Base-by-base conservation (phyloP, 2,113 vertebrate species). In the Melanotaenia duboulayi region DNA sequence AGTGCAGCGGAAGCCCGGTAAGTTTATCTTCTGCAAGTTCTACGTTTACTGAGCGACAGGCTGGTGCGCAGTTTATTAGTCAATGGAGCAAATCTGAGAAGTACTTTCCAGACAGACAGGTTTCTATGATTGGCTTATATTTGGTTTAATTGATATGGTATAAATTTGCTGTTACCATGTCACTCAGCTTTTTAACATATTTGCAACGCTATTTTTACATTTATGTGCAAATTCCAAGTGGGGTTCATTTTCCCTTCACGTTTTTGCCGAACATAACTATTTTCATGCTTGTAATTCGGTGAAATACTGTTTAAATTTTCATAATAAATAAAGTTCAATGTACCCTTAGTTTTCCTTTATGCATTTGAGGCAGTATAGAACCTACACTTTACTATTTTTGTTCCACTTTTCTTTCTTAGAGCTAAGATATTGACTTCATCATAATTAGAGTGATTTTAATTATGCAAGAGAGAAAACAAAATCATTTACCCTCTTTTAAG, bases 1-100 rank as follows among this genome's bases (percentile, higher is more conserved):
- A 42, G 65, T 56, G 71, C 72, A 74, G 35, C 75, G n/a, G 24
- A 73, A 85, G 71, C 71, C 64, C 14, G 80, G 90, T 91, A 80
- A 89, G 90, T 91, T 80, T 0, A 60, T 74, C 78, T 64, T 32
- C 48, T 56, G 56, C 42, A 58, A 57, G 54, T 71, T 59, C 10
- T 56, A 39, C 60, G 39, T 75, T 32, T 49, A 49, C 32, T 64
- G 11, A 51, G 8, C 40, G 49, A 54, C 57, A 32, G 54, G 22
- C 61, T 69, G 68, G 5, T 77, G 32, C 49, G 23, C 67, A 78
- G 68, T 71, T 83, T 83, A 17, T 62, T 32, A 76, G 76, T 73
- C 55, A 24, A 19, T 32, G 56, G 3, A 50, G 20, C 57, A 37
- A 65, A 78, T 77, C 69, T 67, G 62, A 40, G 57, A 88, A 91